Percentiles rank a stretch among this genome's conserved stretches.
phyloP scores from a whole-genome alignment of 2,113 vertebrate genomes.

The Chloroceryle aenea region DNA sequence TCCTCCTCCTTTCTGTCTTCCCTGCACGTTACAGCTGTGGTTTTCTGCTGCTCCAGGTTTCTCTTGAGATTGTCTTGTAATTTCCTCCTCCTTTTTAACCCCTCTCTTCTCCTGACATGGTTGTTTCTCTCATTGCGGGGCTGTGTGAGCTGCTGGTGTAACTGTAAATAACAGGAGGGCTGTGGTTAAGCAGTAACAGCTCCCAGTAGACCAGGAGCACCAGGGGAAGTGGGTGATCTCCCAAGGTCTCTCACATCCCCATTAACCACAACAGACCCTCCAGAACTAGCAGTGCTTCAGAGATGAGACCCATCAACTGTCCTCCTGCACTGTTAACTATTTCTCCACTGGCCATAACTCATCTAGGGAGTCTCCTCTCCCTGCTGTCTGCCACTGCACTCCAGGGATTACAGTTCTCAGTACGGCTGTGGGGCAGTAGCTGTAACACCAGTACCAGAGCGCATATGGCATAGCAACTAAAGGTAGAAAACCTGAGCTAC shows the following conservation, averaged over 20 bases:
- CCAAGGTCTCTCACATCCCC: background rate
- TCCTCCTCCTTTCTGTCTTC: background rate
- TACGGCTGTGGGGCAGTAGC: background rate
- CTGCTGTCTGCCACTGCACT: background rate
- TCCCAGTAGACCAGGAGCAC: background rate
- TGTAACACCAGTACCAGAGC: background rate
- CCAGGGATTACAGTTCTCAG: background rate
- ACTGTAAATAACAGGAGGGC: background rate
- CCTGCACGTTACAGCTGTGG: background rate
- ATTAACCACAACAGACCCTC: background rate
- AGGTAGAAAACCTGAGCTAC: background rate
- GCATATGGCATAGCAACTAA: background rate
- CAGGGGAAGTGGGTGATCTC: background rate
- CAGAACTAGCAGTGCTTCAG: background rate
- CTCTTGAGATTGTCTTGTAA: background rate
- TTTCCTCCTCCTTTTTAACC: slow-evolving; percentile 24
- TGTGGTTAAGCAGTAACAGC: background rate
- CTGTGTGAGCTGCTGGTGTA: background rate
- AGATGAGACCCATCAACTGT: background rate
- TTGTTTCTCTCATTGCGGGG: background rate
- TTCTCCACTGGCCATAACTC: background rate
- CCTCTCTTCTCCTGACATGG: background rate
- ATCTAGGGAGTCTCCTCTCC: background rate
- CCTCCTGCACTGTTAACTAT: background rate
- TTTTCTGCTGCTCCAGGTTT: slow-evolving; percentile 27